Conservation (phyloP, 2,888 invertebrate species). For the Julus scandinavius region DNA sequence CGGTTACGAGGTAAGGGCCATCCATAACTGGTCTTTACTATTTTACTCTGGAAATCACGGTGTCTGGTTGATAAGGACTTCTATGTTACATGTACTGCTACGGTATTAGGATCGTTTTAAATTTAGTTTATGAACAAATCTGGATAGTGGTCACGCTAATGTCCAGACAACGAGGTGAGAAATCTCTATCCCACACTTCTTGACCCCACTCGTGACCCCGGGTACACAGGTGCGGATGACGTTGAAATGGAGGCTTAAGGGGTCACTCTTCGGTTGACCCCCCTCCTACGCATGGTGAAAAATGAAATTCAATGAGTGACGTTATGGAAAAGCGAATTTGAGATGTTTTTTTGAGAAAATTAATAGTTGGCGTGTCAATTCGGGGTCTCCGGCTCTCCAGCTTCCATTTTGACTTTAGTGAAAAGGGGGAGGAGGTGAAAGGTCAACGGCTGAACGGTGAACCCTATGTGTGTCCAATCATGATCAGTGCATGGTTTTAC, state of each 20-base stretch:
- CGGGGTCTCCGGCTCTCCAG: background rate
- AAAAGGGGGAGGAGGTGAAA: background rate
- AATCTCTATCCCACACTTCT: background rate
- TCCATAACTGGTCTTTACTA: too few species aligned
- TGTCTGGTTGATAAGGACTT: background rate
- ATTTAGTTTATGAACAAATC: too few species aligned
- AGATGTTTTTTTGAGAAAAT: conserved; percentile 16
- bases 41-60: too few species aligned
- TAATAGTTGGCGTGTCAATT: conserved; percentile 2
- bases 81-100: too few species aligned
- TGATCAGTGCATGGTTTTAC: too few species aligned
- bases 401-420: background rate
- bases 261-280: background rate
- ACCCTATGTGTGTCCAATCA: too few species aligned
- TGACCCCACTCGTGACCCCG: background rate
- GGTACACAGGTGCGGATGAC: background rate
- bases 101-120: too few species aligned
- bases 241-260: background rate
- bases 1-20: conserved; percentile 74
- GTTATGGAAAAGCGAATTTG: background rate
- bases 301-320: background rate
- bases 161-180: background rate
- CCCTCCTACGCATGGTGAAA: background rate
- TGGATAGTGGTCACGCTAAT: background rate
- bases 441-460: background rate